These are phyloP conservation scores for Plecturocebus donacophilus DNA, from an alignment of 2,113 vertebrate species.

Conservation along the genomic window DNA sequence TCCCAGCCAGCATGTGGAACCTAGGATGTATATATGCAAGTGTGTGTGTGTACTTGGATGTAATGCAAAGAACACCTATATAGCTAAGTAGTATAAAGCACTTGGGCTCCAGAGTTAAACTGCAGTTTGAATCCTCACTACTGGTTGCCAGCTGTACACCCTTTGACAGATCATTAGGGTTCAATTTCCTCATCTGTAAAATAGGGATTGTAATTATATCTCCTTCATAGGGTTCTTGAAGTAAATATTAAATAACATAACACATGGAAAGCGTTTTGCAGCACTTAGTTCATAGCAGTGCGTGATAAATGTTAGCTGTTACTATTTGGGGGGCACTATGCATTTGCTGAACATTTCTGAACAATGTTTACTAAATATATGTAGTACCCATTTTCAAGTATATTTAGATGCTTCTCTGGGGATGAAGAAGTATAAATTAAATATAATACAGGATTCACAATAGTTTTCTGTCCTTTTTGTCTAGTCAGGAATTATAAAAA, in stretches of 20 bases:
- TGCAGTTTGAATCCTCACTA: background rate
- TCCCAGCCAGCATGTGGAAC: background rate
- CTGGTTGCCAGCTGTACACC: background rate
- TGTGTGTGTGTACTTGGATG: background rate
- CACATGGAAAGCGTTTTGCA: background rate
- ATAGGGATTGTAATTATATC: background rate
- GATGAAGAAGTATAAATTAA: background rate
- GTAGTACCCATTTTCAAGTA: background rate
- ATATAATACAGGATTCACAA: background rate
- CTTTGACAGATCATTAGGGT: background rate
- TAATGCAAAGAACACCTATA: background rate
- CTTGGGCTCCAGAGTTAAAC: background rate
- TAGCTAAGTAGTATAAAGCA: background rate
- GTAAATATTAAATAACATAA: background rate
- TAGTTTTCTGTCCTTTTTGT: background rate
- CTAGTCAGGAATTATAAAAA: background rate
- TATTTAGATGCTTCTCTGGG: background rate
- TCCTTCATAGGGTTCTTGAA: background rate
- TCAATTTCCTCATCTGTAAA: background rate
- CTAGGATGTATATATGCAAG: background rate
- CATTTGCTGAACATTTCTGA: background rate
- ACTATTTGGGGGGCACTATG: background rate
- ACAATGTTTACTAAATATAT: background rate
- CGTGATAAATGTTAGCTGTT: background rate
- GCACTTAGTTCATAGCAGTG: background rate